Evolutionary conservation across 2,113 vertebrate species (phyloP).

Genomic region (Paraplagusia blochii): DNA sequence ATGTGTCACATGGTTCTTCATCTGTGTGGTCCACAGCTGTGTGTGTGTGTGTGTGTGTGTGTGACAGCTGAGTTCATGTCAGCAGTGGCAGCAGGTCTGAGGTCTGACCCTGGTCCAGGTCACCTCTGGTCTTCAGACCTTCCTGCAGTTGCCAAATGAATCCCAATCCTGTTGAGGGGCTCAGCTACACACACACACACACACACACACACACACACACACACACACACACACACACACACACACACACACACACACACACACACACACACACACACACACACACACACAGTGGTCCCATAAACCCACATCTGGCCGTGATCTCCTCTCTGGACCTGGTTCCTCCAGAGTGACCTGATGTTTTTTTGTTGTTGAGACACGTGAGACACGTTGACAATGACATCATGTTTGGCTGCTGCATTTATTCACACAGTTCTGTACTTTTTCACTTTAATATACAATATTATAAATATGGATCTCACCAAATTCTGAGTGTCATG

Average conservation of each 20-base stretch:
- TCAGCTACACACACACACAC: constrained; percentile 13
- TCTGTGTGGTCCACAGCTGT: neutral
- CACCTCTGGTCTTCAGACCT: constrained; percentile 51
- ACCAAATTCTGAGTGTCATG: constrained; percentile 78
- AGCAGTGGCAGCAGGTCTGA: constrained; percentile 31
- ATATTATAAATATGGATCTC: no score
- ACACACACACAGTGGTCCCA: constrained; percentile 21
- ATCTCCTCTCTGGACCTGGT: constrained; percentile 18
- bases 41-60: neutral
- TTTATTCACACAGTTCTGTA: constrained; percentile 1
- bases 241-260: constrained; percentile 5
- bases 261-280: neutral
- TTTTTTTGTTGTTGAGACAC: no score
- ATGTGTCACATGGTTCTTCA: neutral
- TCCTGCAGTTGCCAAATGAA: constrained; percentile 55
- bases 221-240: neutral
- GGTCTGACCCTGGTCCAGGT: constrained; percentile 52
- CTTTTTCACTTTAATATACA: no score
- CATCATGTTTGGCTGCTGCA: neutral
- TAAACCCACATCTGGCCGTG: constrained; percentile 46
- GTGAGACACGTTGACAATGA: neutral
- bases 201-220: constrained; percentile 6
- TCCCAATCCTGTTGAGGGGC: constrained; percentile 49
- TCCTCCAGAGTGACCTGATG: no score
- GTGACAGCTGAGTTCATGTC: constrained; percentile 54